These are phyloP conservation scores for Dasysyrphus albostriatus DNA, from an alignment of 2,888 invertebrate genomes.

Conservation along the genomic window DNA sequence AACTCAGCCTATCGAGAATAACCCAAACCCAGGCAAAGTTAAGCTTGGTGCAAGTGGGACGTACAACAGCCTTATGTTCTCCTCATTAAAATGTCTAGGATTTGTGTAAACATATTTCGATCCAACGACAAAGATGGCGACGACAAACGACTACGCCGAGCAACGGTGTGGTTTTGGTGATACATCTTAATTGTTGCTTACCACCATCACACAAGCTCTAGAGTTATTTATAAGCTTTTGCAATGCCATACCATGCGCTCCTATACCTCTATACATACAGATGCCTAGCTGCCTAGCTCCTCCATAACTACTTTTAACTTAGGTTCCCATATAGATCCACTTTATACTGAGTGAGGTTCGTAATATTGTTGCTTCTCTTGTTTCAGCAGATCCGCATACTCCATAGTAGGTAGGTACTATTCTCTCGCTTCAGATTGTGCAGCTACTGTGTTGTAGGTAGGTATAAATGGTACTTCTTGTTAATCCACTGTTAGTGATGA, in stretches of 20 bases:
- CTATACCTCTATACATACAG: too few species aligned
- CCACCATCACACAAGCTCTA: slow-evolving; percentile 54
- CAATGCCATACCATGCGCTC: background rate
- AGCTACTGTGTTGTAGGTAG: background rate
- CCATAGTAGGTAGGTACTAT: background rate
- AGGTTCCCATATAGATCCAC: slow-evolving; percentile 1
- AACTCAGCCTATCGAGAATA: slow-evolving; percentile 8
- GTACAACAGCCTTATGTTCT: slow-evolving; percentile 12
- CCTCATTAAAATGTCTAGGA: slow-evolving; percentile 66
- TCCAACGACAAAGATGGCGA: slow-evolving; percentile 39
- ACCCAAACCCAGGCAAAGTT: background rate
- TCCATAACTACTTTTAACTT: slow-evolving; percentile 5
- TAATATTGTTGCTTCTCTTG: slow-evolving; percentile 23
- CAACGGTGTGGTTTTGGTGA: slow-evolving; percentile 20
- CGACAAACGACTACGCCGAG: slow-evolving; percentile 8
- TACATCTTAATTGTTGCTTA: slow-evolving; percentile 61
- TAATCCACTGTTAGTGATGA: slow-evolving; percentile 57
- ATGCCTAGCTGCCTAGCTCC: background rate
- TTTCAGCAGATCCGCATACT: background rate
- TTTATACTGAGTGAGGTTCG: slow-evolving; percentile 9
- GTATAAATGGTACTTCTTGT: slow-evolving; percentile 1
- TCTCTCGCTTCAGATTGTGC: background rate
- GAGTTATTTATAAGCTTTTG: slow-evolving; percentile 58
- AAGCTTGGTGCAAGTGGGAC: slow-evolving; percentile 6
- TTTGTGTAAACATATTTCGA: slow-evolving; percentile 71